Conservation (phyloP, 1,140 invertebrate genomes). For the Drosophila bocki region DNA sequence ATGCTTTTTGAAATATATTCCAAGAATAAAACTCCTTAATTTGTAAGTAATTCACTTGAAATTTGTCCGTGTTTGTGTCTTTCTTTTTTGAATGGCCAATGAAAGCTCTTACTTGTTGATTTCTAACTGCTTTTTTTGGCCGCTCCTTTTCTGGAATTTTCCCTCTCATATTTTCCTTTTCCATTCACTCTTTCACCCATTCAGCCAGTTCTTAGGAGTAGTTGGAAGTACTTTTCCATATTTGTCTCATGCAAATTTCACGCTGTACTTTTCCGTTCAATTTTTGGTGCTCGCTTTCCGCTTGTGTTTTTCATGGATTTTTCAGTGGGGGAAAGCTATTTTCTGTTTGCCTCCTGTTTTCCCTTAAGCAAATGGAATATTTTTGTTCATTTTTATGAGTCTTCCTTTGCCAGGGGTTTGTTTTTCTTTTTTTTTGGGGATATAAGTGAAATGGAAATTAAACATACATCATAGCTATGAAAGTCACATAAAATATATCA, state of each 20-base stretch:
- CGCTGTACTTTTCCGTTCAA: slow-evolving; percentile 48
- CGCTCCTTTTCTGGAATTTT: neutral
- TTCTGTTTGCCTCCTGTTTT: slow-evolving; percentile 20
- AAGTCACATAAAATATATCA: neutral
- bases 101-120: neutral
- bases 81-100: neutral
- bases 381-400: slow-evolving; percentile 46
- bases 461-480: neutral
- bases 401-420: slow-evolving; percentile 20
- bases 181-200: neutral
- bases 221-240: slow-evolving; percentile 36
- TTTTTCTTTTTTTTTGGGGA: neutral
- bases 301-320: slow-evolving; percentile 15
- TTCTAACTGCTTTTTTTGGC: neutral
- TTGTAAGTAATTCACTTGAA: neutral
- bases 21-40: neutral
- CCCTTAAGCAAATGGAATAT: slow-evolving; percentile 46
- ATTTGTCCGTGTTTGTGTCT: neutral
- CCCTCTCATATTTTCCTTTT: neutral
- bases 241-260: slow-evolving; percentile 47
- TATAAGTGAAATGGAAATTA: neutral
- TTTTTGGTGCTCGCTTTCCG: slow-evolving; percentile 15
- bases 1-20: neutral
- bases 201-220: slow-evolving; percentile 3
- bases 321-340: slow-evolving; percentile 30